Percentiles rank a stretch among this genome's conserved stretches.
These are phyloP conservation scores for Ladona fulva DNA, from an alignment of 1,140 invertebrate genomes.

Conservation along the genomic window DNA sequence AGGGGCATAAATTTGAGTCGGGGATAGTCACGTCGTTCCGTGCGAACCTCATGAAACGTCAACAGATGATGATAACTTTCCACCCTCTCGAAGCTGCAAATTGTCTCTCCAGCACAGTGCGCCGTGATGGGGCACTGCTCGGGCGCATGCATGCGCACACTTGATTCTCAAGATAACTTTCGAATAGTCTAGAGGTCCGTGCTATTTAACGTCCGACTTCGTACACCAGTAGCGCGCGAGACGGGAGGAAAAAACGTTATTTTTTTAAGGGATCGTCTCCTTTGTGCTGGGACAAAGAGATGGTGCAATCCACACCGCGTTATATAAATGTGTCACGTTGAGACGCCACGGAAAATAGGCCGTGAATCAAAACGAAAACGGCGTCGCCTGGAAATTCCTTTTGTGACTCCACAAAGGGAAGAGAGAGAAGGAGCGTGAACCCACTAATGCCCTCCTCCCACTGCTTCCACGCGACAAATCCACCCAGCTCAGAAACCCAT, in stretches of 20 bases:
- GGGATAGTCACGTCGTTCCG: too few relatives aligned
- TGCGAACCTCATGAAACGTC: too few relatives aligned
- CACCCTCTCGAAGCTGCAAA: too few relatives aligned
- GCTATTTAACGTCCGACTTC: too few relatives aligned
- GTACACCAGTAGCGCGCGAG: too few relatives aligned
- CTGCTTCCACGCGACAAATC: background rate
- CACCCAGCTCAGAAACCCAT: background rate
- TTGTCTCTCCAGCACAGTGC: too few relatives aligned
- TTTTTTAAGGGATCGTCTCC: background rate
- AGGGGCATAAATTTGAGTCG: too few relatives aligned
- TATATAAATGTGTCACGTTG: background rate
- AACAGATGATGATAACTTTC: too few relatives aligned
- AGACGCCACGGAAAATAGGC: background rate
- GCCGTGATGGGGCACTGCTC: too few relatives aligned
- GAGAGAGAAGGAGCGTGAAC: background rate
- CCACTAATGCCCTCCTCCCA: background rate
- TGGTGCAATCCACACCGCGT: background rate
- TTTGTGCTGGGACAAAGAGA: background rate
- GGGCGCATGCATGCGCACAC: too few relatives aligned
- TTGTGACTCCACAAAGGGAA: background rate
- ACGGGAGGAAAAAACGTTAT: background rate
- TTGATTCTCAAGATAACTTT: too few relatives aligned
- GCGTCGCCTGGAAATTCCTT: background rate
- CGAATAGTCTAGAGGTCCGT: too few relatives aligned
- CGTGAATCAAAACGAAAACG: constrained; percentile 1